Base-by-base conservation (phyloP, 2,888 invertebrate genomes). In the Pseudeuparius sepicola region DNA sequence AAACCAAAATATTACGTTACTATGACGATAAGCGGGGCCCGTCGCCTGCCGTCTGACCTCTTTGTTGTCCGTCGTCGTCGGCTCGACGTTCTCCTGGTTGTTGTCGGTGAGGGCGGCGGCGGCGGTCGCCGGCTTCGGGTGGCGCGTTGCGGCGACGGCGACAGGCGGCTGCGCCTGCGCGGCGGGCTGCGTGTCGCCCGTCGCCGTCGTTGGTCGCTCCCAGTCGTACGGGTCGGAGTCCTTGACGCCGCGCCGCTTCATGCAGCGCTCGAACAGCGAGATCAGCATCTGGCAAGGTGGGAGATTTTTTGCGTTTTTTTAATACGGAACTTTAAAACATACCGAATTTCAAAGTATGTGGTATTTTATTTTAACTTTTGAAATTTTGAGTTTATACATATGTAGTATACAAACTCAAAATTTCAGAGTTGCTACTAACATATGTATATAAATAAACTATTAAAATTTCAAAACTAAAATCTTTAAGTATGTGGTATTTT, bases 201-300 rank as follows among this genome's bases (percentile, higher is more conserved):
- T 39, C 3, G 26, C 6, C 4, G 20, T 13, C 2, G 58, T 52
- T 3, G 70, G 66, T 50, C 76, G 90, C 68, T 96, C 96, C 94
- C 96, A 96, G 59, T 96, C 96, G 58, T 83, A 96, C 1, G 89
- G 88, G 65, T 96, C 96, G 0, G 77, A 70, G 43, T 90, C 85
- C 48, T 85, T 78, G 6, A 96, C 88, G 14, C 89, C 89, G 10
- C 93, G 73, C 1, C 93, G 71, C 59, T 90, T 88, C 81, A 94
- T 92, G 65, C 94, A 93, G 14, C 92, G 68, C 61, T 92, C 92
- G 51, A 92, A 81, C 34, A 92, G 64, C 4, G 84, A 76, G 31
- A 81, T 78, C 50, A 97, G 67, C 83, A 93, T 86, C 63, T 76
- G 45, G 2, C 55, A 53, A 26, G 39, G 30, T 37, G 17, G 33